phyloP scores from a whole-genome alignment of 2,888 invertebrate genomes.

The Odiellus spinosus region DNA sequence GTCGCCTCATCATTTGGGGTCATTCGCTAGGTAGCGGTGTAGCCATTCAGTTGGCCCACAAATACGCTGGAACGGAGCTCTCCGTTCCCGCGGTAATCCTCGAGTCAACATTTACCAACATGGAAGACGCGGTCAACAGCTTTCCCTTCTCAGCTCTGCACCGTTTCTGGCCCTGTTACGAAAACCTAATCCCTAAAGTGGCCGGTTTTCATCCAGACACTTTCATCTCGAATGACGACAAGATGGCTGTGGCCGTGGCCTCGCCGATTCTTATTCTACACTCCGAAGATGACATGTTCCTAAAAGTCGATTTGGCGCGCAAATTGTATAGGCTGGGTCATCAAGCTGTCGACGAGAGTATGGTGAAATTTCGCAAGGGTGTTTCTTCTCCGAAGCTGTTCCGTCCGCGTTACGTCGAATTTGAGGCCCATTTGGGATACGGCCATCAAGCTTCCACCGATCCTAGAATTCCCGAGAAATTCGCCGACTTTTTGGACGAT shows the following conservation, averaged over 20 bases:
- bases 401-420: slow-evolving; percentile 45
- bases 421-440: slow-evolving; percentile 45
- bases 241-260: slow-evolving; percentile 32
- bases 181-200: slow-evolving; percentile 55
- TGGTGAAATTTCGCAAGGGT: too few species aligned
- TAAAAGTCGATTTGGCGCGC: slow-evolving; percentile 61
- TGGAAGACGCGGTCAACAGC: slow-evolving; percentile 65
- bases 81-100: slow-evolving; percentile 49
- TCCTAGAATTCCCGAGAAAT: slow-evolving; percentile 47
- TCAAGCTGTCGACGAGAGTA: slow-evolving; percentile 4
- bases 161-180: slow-evolving; percentile 66
- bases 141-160: slow-evolving; percentile 72
- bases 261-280: slow-evolving; percentile 70
- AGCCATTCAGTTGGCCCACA: slow-evolving; percentile 1
- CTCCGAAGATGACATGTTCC: slow-evolving; percentile 72
- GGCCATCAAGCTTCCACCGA: slow-evolving; percentile 77
- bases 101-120: slow-evolving; percentile 88
- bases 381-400: neutral
- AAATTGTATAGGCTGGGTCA: slow-evolving; percentile 51
- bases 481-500: slow-evolving; percentile 37
- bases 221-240: slow-evolving; percentile 10
- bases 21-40: slow-evolving; percentile 10
- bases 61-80: neutral
- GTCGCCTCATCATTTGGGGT: slow-evolving; percentile 8
- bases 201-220: slow-evolving; percentile 32